These are phyloP conservation scores for Drosophila phalerata DNA, from an alignment of 2,888 invertebrate species.

Conservation along the genomic window DNA sequence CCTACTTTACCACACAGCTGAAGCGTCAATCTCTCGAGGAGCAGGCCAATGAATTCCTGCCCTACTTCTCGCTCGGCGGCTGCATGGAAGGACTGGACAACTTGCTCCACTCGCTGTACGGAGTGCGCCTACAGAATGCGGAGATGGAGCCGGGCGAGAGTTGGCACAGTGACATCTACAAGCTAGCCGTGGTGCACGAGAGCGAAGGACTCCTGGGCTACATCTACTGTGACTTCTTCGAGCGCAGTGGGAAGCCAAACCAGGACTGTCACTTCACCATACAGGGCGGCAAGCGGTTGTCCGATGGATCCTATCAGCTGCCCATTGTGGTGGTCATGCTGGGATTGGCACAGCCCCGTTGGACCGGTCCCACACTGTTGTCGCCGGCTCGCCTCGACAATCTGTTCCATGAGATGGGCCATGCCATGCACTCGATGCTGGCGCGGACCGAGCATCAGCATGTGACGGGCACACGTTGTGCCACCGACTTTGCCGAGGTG, in stretches of 20 bases:
- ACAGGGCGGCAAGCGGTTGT: slow-evolving; percentile 93
- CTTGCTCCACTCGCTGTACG: slow-evolving; percentile 93
- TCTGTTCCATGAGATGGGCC: slow-evolving; percentile 99
- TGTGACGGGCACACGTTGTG: slow-evolving; percentile 98
- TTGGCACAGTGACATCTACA: slow-evolving; percentile 96
- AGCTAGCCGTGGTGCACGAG: slow-evolving; percentile 95
- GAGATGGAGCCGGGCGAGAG: slow-evolving; percentile 92
- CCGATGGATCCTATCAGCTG: slow-evolving; percentile 93
- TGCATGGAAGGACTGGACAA: slow-evolving; percentile 99
- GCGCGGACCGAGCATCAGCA: slow-evolving; percentile 98
- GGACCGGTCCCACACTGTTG: slow-evolving; percentile 92
- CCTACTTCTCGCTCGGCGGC: slow-evolving; percentile 95
- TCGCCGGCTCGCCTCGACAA: slow-evolving; percentile 96
- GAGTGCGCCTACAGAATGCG: slow-evolving; percentile 91
- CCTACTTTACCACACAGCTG: slow-evolving; percentile 92
- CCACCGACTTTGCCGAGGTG: slow-evolving; percentile 99
- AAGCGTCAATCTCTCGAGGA: slow-evolving; percentile 90
- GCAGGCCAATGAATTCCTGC: slow-evolving; percentile 90
- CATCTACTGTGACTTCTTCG: slow-evolving; percentile 99
- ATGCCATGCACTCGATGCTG: slow-evolving; percentile 99
- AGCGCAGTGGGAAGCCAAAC: slow-evolving; percentile 95
- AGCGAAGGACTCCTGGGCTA: slow-evolving; percentile 93
- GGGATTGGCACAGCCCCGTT: slow-evolving; percentile 92
- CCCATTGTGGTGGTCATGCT: slow-evolving; percentile 97
- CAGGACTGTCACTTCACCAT: slow-evolving; percentile 99